Evolutionary conservation across 1,140 invertebrate genomes (phyloP).

Genomic region (Neodiprion fabricii): DNA sequence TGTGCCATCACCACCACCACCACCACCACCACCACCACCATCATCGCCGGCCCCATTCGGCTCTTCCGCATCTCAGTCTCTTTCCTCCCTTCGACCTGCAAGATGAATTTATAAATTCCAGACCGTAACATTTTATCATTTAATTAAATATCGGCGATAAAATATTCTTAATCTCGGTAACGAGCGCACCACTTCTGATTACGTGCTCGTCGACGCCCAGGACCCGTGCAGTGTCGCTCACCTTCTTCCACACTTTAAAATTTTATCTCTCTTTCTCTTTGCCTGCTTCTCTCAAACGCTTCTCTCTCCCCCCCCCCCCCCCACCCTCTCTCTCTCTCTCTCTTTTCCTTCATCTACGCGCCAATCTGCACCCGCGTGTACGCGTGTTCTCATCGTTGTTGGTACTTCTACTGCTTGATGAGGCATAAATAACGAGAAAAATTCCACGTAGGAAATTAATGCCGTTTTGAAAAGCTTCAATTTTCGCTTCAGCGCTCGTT

Average conservation of each 20-base stretch:
- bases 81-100: conserved; percentile 30
- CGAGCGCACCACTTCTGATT: conserved; percentile 44
- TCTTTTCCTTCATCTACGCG: background rate
- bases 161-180: conserved; percentile 47
- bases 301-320: background rate
- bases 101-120: conserved; percentile 42
- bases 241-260: background rate
- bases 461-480: conserved; percentile 10
- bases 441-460: conserved; percentile 18
- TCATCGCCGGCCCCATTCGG: background rate
- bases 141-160: conserved; percentile 54
- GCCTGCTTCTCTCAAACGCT: too few relatives aligned
- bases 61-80: conserved; percentile 14
- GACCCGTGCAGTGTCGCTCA: background rate
- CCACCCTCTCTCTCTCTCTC: background rate
- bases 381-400: background rate
- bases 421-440: conserved; percentile 10
- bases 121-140: conserved; percentile 43
- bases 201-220: conserved; percentile 1
- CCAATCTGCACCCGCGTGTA: background rate
- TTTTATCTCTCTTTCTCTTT: background rate
- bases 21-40: background rate
- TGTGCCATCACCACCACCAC: background rate
- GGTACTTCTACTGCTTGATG: background rate
- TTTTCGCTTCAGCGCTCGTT: background rate